Base-by-base conservation (phyloP, 2,797 vertebrate genomes). In the Galago senegalensis region DNA sequence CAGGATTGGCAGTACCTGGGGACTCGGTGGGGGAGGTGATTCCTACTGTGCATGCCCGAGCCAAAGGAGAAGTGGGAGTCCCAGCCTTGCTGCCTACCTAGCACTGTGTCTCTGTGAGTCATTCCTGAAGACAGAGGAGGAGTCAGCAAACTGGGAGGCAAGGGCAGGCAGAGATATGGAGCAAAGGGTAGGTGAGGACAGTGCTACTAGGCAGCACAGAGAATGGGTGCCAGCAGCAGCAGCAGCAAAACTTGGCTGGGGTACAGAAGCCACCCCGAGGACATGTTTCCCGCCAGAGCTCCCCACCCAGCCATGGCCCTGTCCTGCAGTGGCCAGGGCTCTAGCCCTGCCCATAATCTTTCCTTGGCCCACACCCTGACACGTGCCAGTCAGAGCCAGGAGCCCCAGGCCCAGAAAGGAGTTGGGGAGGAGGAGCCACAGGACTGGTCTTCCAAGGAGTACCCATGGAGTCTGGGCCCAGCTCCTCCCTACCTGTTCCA, bases 111-210 rank as follows among this genome's bases (percentile, higher is more conserved):
- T 60, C 61, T 16, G 7, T 11, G 63, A 93, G 69, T 81, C 91
- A 87, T 4, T 85, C 31, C 69, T 63, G 27, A 61, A 82, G 88
- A 46, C n/a, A 34, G 40, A 40, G 56, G 67, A 87, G 65, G 43
- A 90, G 56, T 83, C 69, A 34, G 60, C 4, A 18, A 20, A 53
- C 76, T 14, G 16, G 87, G 73, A 86, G 93, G 90, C 63, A 29
- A 80, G 58, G 69, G n/a, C 34, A 29, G 34, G 87, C 92, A 0
- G 5, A 16, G 56, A n/a, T 12, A 10, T 2, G 16, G 46, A 87
- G 75, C 76, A 46, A 20, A 65, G 97, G 87, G 94, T 77, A 87
- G 96, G 94, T 60, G 34, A 96, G 96, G 93, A 95, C 97, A 96
- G 27, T 21, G 87, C 29, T 13, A 3, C 85, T 0, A 23, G 11